A percentile compares a stretch with the other conserved stretches of the same genome.
Evolutionary conservation across 1,140 invertebrate genomes (phyloP).

Genomic region (Coenobita brevimanus): DNA sequence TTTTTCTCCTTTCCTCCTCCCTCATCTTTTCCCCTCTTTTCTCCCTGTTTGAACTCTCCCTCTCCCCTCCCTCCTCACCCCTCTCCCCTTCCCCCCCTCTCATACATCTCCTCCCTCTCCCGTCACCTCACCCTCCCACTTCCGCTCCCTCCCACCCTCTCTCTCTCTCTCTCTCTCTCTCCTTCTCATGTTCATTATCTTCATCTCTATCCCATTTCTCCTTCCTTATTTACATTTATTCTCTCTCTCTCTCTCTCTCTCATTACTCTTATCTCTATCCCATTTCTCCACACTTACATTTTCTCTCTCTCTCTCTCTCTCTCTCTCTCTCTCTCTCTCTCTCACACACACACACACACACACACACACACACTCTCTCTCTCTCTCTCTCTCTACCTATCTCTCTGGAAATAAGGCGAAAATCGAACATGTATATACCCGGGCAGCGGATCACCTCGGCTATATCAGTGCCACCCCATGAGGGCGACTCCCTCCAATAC

Average conservation of each 20-base stretch:
- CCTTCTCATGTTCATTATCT: background rate
- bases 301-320: background rate
- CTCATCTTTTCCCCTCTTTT: background rate
- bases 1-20: background rate
- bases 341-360: background rate
- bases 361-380: too few species aligned
- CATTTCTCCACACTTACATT: background rate
- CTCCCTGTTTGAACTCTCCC: background rate
- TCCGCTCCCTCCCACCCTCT: too few species aligned
- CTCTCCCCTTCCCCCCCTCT: background rate
- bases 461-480: too few species aligned
- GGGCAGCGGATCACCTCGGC: too few species aligned
- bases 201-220: background rate
- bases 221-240: background rate
- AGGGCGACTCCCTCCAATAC: too few species aligned
- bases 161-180: background rate
- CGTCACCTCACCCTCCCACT: background rate
- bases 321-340: slow-evolving; percentile 1
- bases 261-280: background rate
- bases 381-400: too few species aligned
- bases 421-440: too few species aligned
- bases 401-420: too few species aligned
- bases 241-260: background rate
- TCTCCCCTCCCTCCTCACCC: background rate
- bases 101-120: slow-evolving; percentile 6